Percentiles rank a stretch among this genome's conserved stretches.
Evolutionary conservation across 2,888 invertebrate genomes (phyloP).

Genomic region (Rosalia funebris): DNA sequence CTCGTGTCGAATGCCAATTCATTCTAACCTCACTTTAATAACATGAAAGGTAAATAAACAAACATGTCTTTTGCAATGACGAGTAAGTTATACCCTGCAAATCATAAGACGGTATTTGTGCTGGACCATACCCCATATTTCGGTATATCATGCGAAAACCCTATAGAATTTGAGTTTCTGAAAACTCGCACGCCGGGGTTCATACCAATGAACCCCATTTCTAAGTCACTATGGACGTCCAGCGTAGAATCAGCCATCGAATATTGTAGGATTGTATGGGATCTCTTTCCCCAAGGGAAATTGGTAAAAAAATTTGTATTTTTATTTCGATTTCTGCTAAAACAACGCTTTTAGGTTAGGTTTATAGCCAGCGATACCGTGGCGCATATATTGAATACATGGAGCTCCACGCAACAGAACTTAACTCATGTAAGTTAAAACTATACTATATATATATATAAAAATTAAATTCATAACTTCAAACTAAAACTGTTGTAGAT

Average conservation of each 20-base stretch:
- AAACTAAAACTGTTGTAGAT: conserved; percentile 75
- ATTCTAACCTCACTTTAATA: conserved; percentile 2
- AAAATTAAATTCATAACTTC: no score
- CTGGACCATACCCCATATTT: conserved; percentile 94
- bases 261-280: conserved; percentile 96
- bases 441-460: no score
- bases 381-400: conserved; percentile 86
- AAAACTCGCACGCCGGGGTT: conserved; percentile 76
- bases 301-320: no score
- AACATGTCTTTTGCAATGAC: conserved; percentile 39
- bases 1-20: no score
- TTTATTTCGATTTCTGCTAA: no score
- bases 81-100: conserved; percentile 56
- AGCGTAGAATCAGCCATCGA: conserved; percentile 95
- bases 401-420: conserved; percentile 86
- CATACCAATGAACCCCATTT: conserved; percentile 83
- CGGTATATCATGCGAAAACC: conserved; percentile 83
- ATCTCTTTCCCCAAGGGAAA: conserved; percentile 92
- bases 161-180: conserved; percentile 84
- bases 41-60: conserved; percentile 9
- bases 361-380: conserved; percentile 90
- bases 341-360: conserved; percentile 76
- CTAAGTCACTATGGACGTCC: conserved; percentile 96
- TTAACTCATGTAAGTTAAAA: conserved; percentile 78
- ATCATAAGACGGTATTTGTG: conserved; percentile 96